Evolutionary conservation across 2,113 vertebrate species (phyloP), one percentile per base, ranked within the genome.

Genomic region (Zootoca vivipara): DNA sequence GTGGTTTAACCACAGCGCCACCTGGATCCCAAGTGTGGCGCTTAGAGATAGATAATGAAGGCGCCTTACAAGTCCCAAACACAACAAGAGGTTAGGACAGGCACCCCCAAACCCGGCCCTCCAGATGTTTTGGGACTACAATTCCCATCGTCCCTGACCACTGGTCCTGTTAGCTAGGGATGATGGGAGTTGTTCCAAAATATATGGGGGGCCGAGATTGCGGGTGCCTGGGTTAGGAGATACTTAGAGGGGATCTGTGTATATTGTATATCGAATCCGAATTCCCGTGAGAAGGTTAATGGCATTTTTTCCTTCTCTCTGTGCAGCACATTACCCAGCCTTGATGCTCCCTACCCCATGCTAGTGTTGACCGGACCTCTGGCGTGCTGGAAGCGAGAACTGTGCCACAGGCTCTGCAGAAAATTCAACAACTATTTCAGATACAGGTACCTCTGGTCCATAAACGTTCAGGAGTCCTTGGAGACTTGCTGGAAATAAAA

Each of bases 361-460:
- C 83, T 99, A 96, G 96, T 99, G 12, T 90, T 99, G 30, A 96
- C 94, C 0, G 99, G 99, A 0, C 98, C 99, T 1, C 92, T 97
- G 85, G 97, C 96, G 7, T 98, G 98, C 74, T 98, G 99, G 5
- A 99, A 98, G 89, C 96, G 98, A 67, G 97, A 98, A 80, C 96
- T 99, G 10, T 93, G 97, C 6, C 97, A 98, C 89, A 97, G 96
- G 82, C 96, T 99, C 93, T 99, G 98, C 94, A 96, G 96, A 13
- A 95, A 98, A 28, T 97, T 98, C 90, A 96, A 86, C 40, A 95
- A 97, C 67, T 98, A 96, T 95, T 98, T 99, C 94, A 96, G 97
- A 89, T 98, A 98, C 0, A 97, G 98, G 99, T 99, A 90, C 97
- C 97, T 96, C 58, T 64, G 1, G 26, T 8, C 26, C 15, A 0